Evolutionary conservation across 2,113 vertebrate species (phyloP), one percentile per base, ranked within the genome.

Genomic region (Phycodurus eques): DNA sequence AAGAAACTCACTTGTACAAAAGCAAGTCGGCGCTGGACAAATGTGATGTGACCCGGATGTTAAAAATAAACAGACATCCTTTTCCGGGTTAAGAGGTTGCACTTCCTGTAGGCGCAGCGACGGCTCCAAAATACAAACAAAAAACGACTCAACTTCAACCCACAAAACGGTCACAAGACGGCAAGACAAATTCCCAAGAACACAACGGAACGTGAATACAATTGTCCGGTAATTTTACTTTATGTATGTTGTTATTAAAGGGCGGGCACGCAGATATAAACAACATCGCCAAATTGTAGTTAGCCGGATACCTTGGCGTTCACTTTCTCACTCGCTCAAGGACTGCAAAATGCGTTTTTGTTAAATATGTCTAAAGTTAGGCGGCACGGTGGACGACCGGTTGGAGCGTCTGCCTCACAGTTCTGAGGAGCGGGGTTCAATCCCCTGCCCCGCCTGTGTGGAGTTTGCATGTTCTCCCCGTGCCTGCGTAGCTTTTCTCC

Each of bases 291-390:
- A 22, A 22, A 19, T 65, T 65, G 35, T 3, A 39, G 35, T 39
- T 65, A 78, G 71, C 71, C 1, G 2, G 69, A 72, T 79, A 77
- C 67, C 79, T 75, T 70, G 72, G 66, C 64, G 31, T 15, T 57
- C 5, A 2, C 13, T 4, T 19, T 27, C 47, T 51, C 3, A n/a
- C 61, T 2, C 35, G 11, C 8, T 35, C 4, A n/a, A 35, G 5
- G 13, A 13, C 5, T 61, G 6, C 2, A 15, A 61, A 61, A 35
- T 60, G 27, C 31, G 14, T 3, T 10, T 5, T 53, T 6, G 35
- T 3, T 39, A 39, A 39, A 39, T 39, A 39, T n/a, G 20, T 20
- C 8, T 8, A n/a, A 20, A n/a, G 51, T n/a, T 54, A n/a, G 27
- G 27, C 27, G 27, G 27, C 1, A 27, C 27, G 27, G 27, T 27